These are phyloP conservation scores for Callitettix versicolor DNA, from an alignment of 1,140 invertebrate genomes.

Conservation along the genomic window DNA sequence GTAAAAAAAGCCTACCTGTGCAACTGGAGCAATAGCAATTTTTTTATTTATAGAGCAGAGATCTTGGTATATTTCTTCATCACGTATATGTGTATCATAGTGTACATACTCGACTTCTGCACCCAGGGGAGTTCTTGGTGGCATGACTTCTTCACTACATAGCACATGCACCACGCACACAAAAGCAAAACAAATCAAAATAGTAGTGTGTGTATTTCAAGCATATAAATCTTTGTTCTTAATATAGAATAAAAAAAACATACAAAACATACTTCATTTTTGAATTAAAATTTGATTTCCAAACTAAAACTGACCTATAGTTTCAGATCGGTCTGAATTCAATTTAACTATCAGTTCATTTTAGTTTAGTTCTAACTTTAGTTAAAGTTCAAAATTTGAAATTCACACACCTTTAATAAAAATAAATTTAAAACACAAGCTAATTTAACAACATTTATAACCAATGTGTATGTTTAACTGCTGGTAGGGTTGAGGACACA, in stretches of 20 bases:
- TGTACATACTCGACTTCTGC: conserved; percentile 48
- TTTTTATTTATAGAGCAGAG: conserved; percentile 49
- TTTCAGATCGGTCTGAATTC: too few species aligned
- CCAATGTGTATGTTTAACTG: too few species aligned
- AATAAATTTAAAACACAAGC: not conserved
- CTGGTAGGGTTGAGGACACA: not conserved
- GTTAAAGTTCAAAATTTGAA: too few species aligned
- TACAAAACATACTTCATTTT: too few species aligned
- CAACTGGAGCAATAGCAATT: not conserved
- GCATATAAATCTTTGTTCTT: too few species aligned
- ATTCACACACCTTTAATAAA: not conserved
- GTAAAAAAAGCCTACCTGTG: too few species aligned
- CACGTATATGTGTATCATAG: conserved; percentile 52
- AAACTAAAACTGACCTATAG: too few species aligned
- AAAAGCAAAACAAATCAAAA: not conserved
- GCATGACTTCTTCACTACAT: conserved; percentile 26
- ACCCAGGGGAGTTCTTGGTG: conserved; percentile 19
- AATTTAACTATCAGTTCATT: too few species aligned
- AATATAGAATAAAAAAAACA: not conserved
- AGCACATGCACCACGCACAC: conserved; percentile 22
- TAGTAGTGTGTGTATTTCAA: too few species aligned
- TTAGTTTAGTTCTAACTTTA: too few species aligned
- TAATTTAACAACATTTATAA: not conserved
- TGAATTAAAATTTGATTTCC: too few species aligned
- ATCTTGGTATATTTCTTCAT: conserved; percentile 75